phyloP scores from a whole-genome alignment of 2,797 vertebrate genomes.

The Poecilia velifera region DNA sequence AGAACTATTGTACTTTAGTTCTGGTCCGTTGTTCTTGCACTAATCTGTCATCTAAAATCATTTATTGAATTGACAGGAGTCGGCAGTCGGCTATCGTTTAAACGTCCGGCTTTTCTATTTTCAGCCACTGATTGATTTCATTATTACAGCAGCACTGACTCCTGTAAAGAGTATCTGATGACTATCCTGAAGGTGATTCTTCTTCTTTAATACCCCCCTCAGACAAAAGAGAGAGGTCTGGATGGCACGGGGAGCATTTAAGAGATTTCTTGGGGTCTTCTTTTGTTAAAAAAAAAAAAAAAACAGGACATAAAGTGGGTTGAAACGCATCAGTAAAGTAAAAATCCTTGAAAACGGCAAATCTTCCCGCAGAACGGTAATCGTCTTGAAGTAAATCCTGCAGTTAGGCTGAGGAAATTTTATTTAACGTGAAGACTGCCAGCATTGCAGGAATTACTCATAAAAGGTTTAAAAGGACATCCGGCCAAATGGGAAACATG shows the following conservation, averaged over 20 bases:
- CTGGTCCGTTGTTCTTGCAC: slow-evolving; percentile 10
- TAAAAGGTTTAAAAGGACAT: slow-evolving; percentile 45
- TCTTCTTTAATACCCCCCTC: slow-evolving; percentile 50
- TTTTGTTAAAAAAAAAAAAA: slow-evolving; percentile 39
- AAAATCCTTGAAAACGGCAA: slow-evolving; percentile 44
- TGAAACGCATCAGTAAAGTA: slow-evolving; percentile 45
- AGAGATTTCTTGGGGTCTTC: slow-evolving; percentile 41
- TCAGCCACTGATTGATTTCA: slow-evolving; percentile 52
- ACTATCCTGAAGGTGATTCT: slow-evolving; percentile 35
- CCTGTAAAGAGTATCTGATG: slow-evolving; percentile 38
- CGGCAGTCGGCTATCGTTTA: slow-evolving; percentile 35
- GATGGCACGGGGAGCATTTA: slow-evolving; percentile 19
- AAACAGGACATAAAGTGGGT: slow-evolving; percentile 31
- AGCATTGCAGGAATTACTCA: slow-evolving; percentile 31
- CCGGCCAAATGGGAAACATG: slow-evolving; percentile 44
- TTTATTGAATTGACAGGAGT: slow-evolving; percentile 26
- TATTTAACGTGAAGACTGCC: slow-evolving; percentile 46
- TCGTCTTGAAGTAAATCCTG: slow-evolving; percentile 49
- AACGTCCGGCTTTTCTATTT: slow-evolving; percentile 46
- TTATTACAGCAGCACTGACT: slow-evolving; percentile 44
- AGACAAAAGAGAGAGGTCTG: slow-evolving; percentile 9
- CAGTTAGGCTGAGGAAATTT: slow-evolving; percentile 38
- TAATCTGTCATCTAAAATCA: slow-evolving; percentile 36
- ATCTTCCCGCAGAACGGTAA: slow-evolving; percentile 47
- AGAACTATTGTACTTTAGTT: slow-evolving; percentile 45